Percentiles rank a stretch among this genome's conserved stretches.
phyloP scores from a whole-genome alignment of 2,888 invertebrate genomes.

The Unio delphinus region DNA sequence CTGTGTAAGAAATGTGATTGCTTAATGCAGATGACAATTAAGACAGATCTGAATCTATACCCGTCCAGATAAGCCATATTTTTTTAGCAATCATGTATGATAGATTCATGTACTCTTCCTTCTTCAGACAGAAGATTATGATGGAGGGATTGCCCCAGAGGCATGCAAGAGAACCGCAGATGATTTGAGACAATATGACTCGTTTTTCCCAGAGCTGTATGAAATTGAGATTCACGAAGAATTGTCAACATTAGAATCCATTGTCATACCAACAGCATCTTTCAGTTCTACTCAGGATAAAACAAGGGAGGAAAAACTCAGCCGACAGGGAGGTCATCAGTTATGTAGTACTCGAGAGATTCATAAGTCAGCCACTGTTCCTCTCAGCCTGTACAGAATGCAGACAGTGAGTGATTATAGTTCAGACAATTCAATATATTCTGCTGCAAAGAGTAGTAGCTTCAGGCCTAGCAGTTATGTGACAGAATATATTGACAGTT shows the following conservation, averaged over 20 bases:
- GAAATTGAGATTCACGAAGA: constrained; percentile 58
- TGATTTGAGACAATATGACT: constrained; percentile 63
- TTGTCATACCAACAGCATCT: constrained; percentile 38
- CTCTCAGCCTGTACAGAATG: constrained; percentile 26
- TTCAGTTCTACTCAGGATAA: constrained; percentile 21
- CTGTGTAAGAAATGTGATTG: too few species aligned
- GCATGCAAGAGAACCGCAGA: constrained; percentile 54
- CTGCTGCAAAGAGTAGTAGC: constrained; percentile 14
- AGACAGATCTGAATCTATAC: too few species aligned
- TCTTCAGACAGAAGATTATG: constrained; percentile 62
- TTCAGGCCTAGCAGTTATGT: constrained; percentile 9
- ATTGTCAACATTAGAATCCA: constrained; percentile 14
- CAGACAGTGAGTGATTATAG: constrained; percentile 32
- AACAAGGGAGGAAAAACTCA: constrained; percentile 3
- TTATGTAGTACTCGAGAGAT: constrained; percentile 2
- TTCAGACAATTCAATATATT: constrained; percentile 34
- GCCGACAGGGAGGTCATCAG: not conserved
- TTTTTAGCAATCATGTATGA: not conserved
- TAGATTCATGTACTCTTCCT: not conserved
- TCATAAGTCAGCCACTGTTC: constrained; percentile 31
- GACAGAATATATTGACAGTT: constrained; percentile 27
- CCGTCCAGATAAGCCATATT: too few species aligned
- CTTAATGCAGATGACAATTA: too few species aligned
- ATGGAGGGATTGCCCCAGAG: constrained; percentile 45
- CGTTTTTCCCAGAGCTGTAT: constrained; percentile 67